phyloP scores from a whole-genome alignment of 1,140 invertebrate genomes.

The Teleogryllus occipitalis region DNA sequence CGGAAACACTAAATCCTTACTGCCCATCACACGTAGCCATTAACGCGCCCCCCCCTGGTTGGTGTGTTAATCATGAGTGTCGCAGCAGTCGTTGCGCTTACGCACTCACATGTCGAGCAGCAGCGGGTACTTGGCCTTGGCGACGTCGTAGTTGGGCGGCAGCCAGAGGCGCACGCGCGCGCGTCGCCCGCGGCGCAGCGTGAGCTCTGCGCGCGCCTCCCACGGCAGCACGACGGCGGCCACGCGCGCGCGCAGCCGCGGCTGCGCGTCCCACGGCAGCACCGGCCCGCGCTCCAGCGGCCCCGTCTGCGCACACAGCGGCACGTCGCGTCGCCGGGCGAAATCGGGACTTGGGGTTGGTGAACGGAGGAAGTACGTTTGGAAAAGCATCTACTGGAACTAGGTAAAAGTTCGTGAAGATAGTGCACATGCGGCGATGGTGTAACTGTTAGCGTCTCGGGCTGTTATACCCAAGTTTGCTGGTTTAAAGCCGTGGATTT shows the following conservation, averaged over 20 bases:
- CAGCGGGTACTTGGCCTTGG: not conserved
- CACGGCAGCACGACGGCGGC: not conserved
- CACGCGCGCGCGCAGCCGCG: not conserved
- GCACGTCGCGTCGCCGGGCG: not conserved
- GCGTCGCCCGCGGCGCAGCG: not conserved
- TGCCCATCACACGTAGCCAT: too few species aligned
- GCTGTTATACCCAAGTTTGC: too few species aligned
- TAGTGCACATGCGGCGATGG: too few species aligned
- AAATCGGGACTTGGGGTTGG: too few species aligned
- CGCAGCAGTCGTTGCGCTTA: too few species aligned
- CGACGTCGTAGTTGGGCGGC: not conserved
- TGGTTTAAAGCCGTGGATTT: too few species aligned
- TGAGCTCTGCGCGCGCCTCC: not conserved
- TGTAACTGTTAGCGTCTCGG: too few species aligned
- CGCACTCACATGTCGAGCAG: not conserved
- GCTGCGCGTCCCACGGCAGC: not conserved
- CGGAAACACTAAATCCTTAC: too few species aligned
- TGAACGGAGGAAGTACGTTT: not conserved
- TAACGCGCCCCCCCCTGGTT: too few species aligned
- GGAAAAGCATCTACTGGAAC: not conserved
- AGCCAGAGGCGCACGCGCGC: not conserved
- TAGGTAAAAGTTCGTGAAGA: too few species aligned
- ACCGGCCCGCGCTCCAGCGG: not conserved
- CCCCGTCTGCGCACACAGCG: too few species aligned
- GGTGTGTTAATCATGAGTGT: too few species aligned